Percentiles rank a stretch among this genome's conserved stretches.
These are phyloP conservation scores for Psittacula derbiana DNA, from an alignment of 2,797 vertebrate species.

Conservation along the genomic window DNA sequence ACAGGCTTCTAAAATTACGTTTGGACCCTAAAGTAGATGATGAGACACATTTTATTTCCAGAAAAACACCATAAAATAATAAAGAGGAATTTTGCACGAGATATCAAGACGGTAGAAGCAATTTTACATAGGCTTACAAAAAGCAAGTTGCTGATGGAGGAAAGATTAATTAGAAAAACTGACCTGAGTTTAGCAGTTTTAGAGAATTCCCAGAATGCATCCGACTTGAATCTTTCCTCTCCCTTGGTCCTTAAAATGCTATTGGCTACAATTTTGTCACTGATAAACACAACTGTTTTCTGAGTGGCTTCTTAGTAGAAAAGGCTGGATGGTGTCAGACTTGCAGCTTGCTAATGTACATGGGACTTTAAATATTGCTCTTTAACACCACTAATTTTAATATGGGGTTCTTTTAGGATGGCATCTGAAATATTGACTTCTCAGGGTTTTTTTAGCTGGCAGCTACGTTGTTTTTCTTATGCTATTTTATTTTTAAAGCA, in stretches of 20 bases:
- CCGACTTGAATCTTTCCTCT: not conserved
- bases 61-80: not conserved
- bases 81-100: not conserved
- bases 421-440: not conserved
- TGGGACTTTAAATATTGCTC: not conserved
- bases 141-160: not conserved
- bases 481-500: not conserved
- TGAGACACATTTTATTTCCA: not conserved
- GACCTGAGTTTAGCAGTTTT: not conserved
- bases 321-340: not conserved
- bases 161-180: slow-evolving; percentile 5
- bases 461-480: not conserved
- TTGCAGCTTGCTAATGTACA: not conserved
- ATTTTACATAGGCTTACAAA: not conserved
- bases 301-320: not conserved
- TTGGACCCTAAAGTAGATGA: not conserved
- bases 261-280: not conserved
- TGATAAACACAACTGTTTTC: not conserved
- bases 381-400: not conserved
- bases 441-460: not conserved
- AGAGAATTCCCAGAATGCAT: not conserved
- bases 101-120: not conserved
- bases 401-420: not conserved
- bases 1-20: not conserved
- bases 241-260: not conserved